Conservation (phyloP, 2,113 vertebrate species). For the Perca fluviatilis region DNA sequence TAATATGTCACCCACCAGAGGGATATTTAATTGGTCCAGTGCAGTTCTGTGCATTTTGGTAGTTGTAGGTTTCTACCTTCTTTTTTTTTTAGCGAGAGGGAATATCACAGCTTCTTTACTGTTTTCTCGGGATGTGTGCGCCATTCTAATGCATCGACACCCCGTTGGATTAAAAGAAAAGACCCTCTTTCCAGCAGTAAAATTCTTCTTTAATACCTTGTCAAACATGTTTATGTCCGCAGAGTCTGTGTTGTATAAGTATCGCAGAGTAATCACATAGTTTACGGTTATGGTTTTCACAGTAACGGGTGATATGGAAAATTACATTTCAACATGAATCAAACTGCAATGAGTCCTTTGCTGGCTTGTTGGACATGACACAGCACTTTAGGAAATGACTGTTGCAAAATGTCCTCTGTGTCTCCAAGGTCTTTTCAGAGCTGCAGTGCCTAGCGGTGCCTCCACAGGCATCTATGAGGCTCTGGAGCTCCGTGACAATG, state of each 20-base stretch:
- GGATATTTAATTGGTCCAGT: too few species aligned
- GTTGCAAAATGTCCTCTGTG: constrained; percentile 36
- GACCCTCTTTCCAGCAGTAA: too few species aligned
- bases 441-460: constrained; percentile 96
- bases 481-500: constrained; percentile 97
- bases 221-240: neutral
- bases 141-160: too few species aligned
- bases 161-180: too few species aligned
- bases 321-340: neutral
- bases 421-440: constrained; percentile 93
- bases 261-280: neutral
- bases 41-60: too few species aligned
- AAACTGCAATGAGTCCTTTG: constrained; percentile 8
- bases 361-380: constrained; percentile 17
- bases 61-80: too few species aligned
- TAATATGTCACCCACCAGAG: too few species aligned
- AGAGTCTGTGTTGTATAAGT: neutral
- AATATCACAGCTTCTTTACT: too few species aligned
- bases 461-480: constrained; percentile 99
- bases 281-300: neutral
- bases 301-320: neutral
- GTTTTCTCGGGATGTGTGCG: too few species aligned
- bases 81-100: too few species aligned
- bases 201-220: too few species aligned
- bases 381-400: constrained; percentile 12